Evolutionary conservation across 2,113 vertebrate species (phyloP).

Genomic region (Tenebrosternarchus preto): DNA sequence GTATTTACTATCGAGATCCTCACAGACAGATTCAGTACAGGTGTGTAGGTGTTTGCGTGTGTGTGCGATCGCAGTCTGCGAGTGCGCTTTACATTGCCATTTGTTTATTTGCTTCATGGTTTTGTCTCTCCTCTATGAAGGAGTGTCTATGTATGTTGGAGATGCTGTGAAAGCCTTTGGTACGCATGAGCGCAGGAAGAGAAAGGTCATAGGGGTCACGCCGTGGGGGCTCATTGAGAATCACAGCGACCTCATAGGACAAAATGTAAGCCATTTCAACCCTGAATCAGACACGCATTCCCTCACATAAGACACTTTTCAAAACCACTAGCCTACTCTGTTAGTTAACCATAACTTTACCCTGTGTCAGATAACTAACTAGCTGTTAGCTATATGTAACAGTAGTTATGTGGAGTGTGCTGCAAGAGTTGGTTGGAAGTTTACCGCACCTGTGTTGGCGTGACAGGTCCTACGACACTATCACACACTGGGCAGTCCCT

Average conservation of each 20-base stretch:
- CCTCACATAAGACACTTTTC: neutral
- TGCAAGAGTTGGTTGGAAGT: too few relatives aligned
- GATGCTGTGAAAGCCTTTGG: constrained; percentile 86
- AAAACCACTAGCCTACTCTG: too few relatives aligned
- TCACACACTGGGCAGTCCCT: constrained; percentile 87
- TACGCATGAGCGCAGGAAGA: constrained; percentile 83
- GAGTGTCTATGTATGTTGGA: constrained; percentile 89
- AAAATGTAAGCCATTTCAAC: constrained; percentile 81
- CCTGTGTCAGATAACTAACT: too few relatives aligned
- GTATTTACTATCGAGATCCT: too few relatives aligned
- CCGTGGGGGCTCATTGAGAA: constrained; percentile 96
- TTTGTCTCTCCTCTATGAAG: constrained; percentile 65
- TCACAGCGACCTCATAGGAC: constrained; percentile 86
- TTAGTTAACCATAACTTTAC: too few relatives aligned
- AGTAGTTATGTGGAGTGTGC: neutral
- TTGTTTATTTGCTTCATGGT: constrained; percentile 22
- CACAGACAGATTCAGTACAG: constrained; percentile 91
- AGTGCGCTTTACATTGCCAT: neutral
- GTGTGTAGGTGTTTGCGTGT: constrained; percentile 65
- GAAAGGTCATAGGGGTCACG: constrained; percentile 87
- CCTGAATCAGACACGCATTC: neutral
- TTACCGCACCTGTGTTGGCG: neutral
- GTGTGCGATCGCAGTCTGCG: neutral
- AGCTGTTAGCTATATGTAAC: too few relatives aligned
- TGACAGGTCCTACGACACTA: constrained; percentile 86